A percentile compares a stretch with the other conserved stretches of the same genome.
These are phyloP conservation scores for Valencia hispanica DNA, from an alignment of 2,797 vertebrate genomes.

Conservation along the genomic window DNA sequence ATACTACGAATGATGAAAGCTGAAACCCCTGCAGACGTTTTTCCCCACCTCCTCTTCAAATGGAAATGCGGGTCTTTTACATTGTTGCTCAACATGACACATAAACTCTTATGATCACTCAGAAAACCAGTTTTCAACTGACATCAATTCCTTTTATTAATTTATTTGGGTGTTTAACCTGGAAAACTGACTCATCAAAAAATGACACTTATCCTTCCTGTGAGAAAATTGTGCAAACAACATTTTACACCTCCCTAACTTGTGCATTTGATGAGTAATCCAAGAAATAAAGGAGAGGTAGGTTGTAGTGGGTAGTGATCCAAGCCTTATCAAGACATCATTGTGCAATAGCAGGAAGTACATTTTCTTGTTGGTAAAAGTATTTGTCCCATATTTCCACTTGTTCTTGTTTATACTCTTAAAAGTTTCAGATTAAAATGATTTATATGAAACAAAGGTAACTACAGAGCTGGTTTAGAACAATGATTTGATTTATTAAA, in stretches of 20 bases:
- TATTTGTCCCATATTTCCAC: not conserved
- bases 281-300: not conserved
- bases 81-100: conserved; percentile 28
- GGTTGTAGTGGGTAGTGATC: not conserved
- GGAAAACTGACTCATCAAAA: conserved; percentile 27
- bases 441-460: too few species aligned
- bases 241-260: conserved; percentile 15
- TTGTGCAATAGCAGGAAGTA: conserved; percentile 5
- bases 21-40: conserved; percentile 42
- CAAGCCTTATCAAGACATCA: conserved; percentile 1
- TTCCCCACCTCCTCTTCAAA: conserved; percentile 2
- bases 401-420: not conserved
- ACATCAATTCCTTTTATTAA: not conserved
- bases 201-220: not conserved
- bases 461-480: fast-evolving
- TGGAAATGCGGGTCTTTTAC: conserved; percentile 16
- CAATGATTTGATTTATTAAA: too few species aligned
- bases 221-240: conserved; percentile 30
- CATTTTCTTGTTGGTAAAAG: not conserved
- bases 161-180: not conserved
- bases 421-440: not conserved
- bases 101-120: not conserved
- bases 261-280: not conserved
- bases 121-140: conserved; percentile 10
- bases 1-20: conserved; percentile 68